A percentile compares a stretch with the other conserved stretches of the same genome.
Conservation (phyloP, 2,113 vertebrate species). For the Sturnus vulgaris region DNA sequence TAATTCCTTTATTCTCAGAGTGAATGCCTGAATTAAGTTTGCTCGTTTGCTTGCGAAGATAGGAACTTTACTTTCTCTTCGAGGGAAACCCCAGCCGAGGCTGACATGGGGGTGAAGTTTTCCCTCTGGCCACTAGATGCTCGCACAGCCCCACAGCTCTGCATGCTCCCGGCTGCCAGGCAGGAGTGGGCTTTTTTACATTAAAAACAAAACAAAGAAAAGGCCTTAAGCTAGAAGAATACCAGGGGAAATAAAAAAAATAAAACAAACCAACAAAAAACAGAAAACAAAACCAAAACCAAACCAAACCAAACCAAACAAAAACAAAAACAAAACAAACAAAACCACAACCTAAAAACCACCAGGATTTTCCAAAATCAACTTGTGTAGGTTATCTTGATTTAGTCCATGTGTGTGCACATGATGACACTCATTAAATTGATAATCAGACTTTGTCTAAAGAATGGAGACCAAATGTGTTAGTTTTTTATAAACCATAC, state of each 20-base stretch:
- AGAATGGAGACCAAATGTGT: not conserved
- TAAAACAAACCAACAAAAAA: not conserved
- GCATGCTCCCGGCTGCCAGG: not conserved
- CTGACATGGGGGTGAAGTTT: not conserved
- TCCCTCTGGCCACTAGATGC: conserved; percentile 13
- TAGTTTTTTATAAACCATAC: not conserved
- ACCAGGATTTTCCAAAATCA: not conserved
- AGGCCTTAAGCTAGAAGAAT: not conserved
- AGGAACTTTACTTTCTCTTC: not conserved
- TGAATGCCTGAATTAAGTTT: not conserved
- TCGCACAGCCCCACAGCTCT: not conserved
- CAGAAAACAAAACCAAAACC: too few relatives aligned
- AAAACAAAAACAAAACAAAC: not conserved
- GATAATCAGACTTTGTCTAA: not conserved
- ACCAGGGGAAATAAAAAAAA: not conserved
- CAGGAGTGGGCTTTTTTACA: not conserved
- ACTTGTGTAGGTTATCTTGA: not conserved
- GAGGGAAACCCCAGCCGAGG: not conserved
- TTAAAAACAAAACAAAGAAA: not conserved
- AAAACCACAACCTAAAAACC: not conserved
- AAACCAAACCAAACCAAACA: too few relatives aligned
- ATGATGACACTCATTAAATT: not conserved
- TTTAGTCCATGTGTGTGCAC: not conserved
- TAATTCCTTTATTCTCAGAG: not conserved
- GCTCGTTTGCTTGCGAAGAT: not conserved